Evolutionary conservation across 1,140 invertebrate genomes (phyloP), one percentile per base, ranked within the genome.

Genomic region (Xylocopa sonorina): DNA sequence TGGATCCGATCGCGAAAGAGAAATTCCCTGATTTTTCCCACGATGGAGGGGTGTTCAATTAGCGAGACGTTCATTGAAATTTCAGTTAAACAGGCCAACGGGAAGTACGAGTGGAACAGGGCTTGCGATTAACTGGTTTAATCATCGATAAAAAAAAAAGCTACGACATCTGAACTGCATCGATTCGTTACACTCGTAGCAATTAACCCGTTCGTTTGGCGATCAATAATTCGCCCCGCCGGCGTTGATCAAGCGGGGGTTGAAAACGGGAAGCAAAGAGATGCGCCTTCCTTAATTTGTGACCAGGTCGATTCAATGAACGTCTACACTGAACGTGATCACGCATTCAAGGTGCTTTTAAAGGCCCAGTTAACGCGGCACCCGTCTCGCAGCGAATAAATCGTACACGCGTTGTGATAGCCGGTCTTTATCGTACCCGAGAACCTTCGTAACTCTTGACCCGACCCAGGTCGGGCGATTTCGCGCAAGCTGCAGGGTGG

Each of bases 291-390:
- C 58, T 75, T 82, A 90, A 90, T 90, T 90, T 88, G 82, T 84
- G 86, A 87, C 83, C 82, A 77, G 84, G 80, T 88, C 89, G 87
- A 88, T 90, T 90, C 88, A 88, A 88, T 87, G 82, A 89, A 84
- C 46, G 81, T 72, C 82, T 78, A 72, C 69, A 83, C 72, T 85
- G 76, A 84, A 77, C 86, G 71, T 89, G 87, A 89, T 89, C 83
- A 67, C 62, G 73, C 74, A 60, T 83, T 58, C 50, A 62, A 82
- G 81, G 87, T 85, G 82, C 86, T 87, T 87, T 84, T 88, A 88
- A 89, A 81, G 80, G 64, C 80, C 77, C 82, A 87, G 87, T 88
- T 89, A 87, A 71, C 82, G 68, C 72, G 66, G 55, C 63, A 60
- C 79, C 82, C 43, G 77, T 66, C 85, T 16, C 75, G 66, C 75